Base-by-base conservation (phyloP, 2,888 invertebrate species). In the Drosophila fulvimacula region DNA sequence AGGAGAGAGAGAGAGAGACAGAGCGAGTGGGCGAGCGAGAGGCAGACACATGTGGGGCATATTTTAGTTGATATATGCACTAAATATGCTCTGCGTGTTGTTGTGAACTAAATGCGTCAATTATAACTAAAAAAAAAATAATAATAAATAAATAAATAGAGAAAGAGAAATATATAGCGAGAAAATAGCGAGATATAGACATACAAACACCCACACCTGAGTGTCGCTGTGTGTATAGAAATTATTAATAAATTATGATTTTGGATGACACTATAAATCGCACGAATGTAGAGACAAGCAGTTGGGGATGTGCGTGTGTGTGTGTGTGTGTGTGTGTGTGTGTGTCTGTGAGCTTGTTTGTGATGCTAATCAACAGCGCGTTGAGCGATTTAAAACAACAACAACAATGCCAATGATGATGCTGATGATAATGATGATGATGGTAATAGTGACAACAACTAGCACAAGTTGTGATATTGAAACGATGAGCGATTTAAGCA, bases 231-330 rank as follows among this genome's bases (percentile, higher is more conserved):
- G 39, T 55, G 38, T 57, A 44, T 62, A 49, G 48, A 69, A 74
- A 87, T 84, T 88, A 83, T 88, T 88, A 88, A 85, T 83, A 83
- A 83, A 83, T 88, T 83, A 82, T 73, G 82, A 73, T 77, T 86
- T 79, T 68, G 62, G 82, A 73, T 83, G 83, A 80, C 88, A 82
- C 76, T 81, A 79, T 72, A 84, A 82, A 84, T 79, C 73, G 71
- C 65, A 36, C 48, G 24, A 36, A 53, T 57, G 24, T 52, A 41
- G 41, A 52, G 38, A 27, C 48, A 21, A 9, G 27, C 27, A 30
- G 7, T 30, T 7, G 19, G 19, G n/a, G n/a, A n/a, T 15, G 17
- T 2, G 13, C 10, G 15, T 17, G 17, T 21, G 24, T 44, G 5
- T 44, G 38, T 34, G 24, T n/a, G 64, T 34, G 49, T n/a, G n/a